Evolutionary conservation across 2,113 vertebrate genomes (phyloP), one percentile per base, ranked within the genome.

Genomic region (Coturnix japonica): DNA sequence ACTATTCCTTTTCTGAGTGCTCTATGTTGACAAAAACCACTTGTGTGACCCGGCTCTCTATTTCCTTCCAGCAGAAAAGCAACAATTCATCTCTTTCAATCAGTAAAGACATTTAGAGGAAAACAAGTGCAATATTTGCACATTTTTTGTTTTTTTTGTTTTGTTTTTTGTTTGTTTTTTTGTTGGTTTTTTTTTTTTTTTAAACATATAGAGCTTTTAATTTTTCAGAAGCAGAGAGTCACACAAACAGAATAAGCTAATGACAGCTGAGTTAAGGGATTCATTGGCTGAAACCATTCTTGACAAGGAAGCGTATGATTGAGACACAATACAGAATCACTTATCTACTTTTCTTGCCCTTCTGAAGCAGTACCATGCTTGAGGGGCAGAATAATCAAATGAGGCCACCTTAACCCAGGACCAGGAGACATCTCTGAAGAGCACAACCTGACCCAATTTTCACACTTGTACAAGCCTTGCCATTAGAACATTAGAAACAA

Each of bases 401-500:
- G 3, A 23, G 10, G 5, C 5, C 18, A 70, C 74, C 43, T 9
- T 6, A 35, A 11, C 6, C 15, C 39, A 82, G 23, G 23, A 4
- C 3, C 2, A 80, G 26, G n/a, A 23, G 20, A 12, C 28, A 10
- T 2, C 23, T 28, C 75, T 56, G 39, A 75, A 75, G 12, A 79
- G 53, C 33, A 21, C 1, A 0, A 70, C 9, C 60, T 47, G 23
- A 30, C 71, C 51, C 6, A 66, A 30, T 7, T 9, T 16, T 37
- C 17, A 12, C 0, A 1, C 28, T 35, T 30, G 39, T 39, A 39
- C 8, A 67, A 12, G 31, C 7, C 3, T 35, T 1, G 5, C 4
- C 1, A 53, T 28, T 53, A 13, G 69, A 23, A 41, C 59, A 67
- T 60, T 12, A 81, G 39, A 64, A 86, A 28, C 41, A 25, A 78